A percentile compares a stretch with the other conserved stretches of the same genome.
These are phyloP conservation scores for Pocillopora verrucosa DNA, from an alignment of 64 coral and sea anemone species.

Conservation along the genomic window DNA sequence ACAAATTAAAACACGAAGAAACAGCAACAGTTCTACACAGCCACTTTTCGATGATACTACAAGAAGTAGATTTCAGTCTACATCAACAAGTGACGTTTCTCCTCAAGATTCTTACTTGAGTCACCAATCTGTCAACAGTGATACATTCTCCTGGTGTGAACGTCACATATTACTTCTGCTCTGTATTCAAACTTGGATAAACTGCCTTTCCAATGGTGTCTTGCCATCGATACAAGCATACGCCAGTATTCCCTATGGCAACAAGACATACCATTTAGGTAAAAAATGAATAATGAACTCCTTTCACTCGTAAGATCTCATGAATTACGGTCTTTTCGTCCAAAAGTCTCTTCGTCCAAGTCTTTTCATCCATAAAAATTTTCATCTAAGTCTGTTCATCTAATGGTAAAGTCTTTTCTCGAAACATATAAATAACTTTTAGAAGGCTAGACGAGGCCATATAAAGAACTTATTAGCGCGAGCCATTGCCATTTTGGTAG, in stretches of 20 bases:
- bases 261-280: conserved; percentile 90
- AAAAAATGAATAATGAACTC: neutral
- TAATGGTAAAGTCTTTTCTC: no score
- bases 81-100: neutral
- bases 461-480: no score
- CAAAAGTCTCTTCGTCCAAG: no score
- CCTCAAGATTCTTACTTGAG: neutral
- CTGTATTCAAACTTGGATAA: conserved; percentile 80
- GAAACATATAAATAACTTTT: no score
- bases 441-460: no score
- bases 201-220: conserved; percentile 83
- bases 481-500: no score
- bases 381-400: no score
- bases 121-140: neutral
- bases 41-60: conserved; percentile 4
- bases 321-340: neutral
- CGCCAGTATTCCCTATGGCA: conserved; percentile 85
- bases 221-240: conserved; percentile 80
- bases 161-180: conserved; percentile 45
- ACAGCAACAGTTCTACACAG: conserved; percentile 16
- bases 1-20: neutral
- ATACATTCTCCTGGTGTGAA: conserved; percentile 23
- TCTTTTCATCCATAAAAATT: no score
- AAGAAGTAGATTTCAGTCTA: neutral
- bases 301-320: neutral